These are phyloP conservation scores for Sebastolobus altivelis DNA, from an alignment of 2,797 vertebrate species.

Conservation along the genomic window DNA sequence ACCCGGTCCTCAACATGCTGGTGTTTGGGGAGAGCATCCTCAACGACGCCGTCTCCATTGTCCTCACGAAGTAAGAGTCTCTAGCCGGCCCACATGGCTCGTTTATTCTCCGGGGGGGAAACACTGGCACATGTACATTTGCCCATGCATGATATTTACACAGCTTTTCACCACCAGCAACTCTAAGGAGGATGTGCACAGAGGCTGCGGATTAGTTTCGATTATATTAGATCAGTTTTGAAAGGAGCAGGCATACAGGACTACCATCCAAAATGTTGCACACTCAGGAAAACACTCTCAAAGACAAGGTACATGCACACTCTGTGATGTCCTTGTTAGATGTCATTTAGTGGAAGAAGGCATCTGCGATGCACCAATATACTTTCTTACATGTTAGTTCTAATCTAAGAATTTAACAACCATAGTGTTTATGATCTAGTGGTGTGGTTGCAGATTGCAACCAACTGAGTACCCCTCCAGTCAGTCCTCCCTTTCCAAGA, in stretches of 20 bases:
- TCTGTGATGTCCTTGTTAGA: not conserved
- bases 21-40: constrained; percentile 99
- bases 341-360: not conserved
- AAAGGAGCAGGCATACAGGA: not conserved
- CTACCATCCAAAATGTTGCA: not conserved
- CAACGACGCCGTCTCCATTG: constrained; percentile 98
- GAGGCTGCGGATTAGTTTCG: not conserved
- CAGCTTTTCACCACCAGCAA: not conserved
- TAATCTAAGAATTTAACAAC: not conserved
- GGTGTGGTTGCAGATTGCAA: too few species aligned
- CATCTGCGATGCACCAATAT: not conserved
- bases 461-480: too few species aligned
- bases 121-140: constrained; percentile 11
- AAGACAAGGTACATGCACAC: not conserved
- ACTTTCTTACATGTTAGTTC: not conserved
- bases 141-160: not conserved
- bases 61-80: constrained; percentile 94
- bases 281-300: not conserved
- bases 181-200: not conserved
- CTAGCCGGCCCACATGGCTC: not conserved
- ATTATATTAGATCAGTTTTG: not conserved
- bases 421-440: not conserved
- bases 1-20: constrained; percentile 99
- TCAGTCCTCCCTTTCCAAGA: too few species aligned
- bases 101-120: not conserved